These are phyloP conservation scores for Watsonalla binaria DNA, from an alignment of 2,888 invertebrate genomes.

Conservation along the genomic window DNA sequence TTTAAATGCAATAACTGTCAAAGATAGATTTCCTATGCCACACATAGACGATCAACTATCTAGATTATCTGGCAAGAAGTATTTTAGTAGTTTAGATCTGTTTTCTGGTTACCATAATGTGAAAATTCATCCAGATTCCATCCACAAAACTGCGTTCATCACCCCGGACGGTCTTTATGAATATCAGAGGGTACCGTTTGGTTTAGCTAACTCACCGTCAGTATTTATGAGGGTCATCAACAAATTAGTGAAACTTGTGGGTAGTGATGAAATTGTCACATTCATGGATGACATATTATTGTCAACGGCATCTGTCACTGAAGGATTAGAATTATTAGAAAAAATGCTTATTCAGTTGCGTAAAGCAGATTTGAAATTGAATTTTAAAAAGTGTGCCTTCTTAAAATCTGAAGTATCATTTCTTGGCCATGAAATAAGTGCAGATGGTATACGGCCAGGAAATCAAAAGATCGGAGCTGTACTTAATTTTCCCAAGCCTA, in stretches of 20 bases:
- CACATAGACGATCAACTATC: conserved; percentile 24
- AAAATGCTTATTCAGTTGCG: conserved; percentile 8
- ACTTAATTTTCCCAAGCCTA: conserved; percentile 16
- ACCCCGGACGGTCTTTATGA: conserved; percentile 20
- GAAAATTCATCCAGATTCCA: conserved; percentile 7
- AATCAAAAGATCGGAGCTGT: conserved; percentile 14
- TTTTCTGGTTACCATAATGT: conserved; percentile 21
- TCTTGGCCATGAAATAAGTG: conserved; percentile 22
- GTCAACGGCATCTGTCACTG: conserved; percentile 8
- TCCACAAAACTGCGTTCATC: conserved; percentile 19
- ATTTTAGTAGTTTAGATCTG: conserved; percentile 19
- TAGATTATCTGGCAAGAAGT: conserved; percentile 17
- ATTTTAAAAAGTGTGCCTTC: conserved; percentile 23
- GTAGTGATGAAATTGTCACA: conserved; percentile 1
- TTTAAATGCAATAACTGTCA: conserved; percentile 18
- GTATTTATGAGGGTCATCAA: conserved; percentile 16
- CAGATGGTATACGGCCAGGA: conserved; percentile 17
- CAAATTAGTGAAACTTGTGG: conserved; percentile 10
- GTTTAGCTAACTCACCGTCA: conserved; percentile 18
- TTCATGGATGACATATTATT: conserved; percentile 17
- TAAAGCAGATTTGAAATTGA: conserved; percentile 18
- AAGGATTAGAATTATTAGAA: conserved; percentile 10
- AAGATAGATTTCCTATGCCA: conserved; percentile 23
- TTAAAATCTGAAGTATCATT: conserved; percentile 17
- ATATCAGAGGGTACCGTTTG: conserved; percentile 19